Base-by-base conservation (phyloP, 2,888 invertebrate species). In the Microctonus hyperodae region DNA sequence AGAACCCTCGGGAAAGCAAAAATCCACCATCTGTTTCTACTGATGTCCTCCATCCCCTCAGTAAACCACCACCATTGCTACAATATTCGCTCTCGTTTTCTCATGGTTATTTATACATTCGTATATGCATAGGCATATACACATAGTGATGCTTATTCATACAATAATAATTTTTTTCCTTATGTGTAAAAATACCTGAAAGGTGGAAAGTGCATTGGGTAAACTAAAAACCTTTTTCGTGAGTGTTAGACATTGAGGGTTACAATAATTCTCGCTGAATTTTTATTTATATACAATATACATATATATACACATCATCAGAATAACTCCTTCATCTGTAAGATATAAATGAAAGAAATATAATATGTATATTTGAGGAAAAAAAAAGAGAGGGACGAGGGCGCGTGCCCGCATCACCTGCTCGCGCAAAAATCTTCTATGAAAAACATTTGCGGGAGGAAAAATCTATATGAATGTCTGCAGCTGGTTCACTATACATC, bases 401-500 rank as follows among this genome's bases (percentile, higher is more conserved):
- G 78, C 80, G 79, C 79, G 80, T 81, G 81, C 81, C 79, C 72
- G 73, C 75, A 78, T 76, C 79, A 79, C 78, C 81, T 80, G 81
- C 78, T n/a, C 59, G 1, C 55, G 57, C 35, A 68, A 67, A 69
- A 72, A 72, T 69, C 68, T 67, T n/a, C 62, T 10, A 16, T 57
- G 65, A 68, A 69, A 73, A 70, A 70, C 1, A 7, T 44, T 44
- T 9, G 69, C 71, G 62, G 60, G 48, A 22, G 56, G 65, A 63
- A 64, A 31, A 67, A 53, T 48, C 16, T 44, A 44, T 44, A 44
- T 44, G 9, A 44, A 44, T 44, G 16, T 3, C 37, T n/a, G 71
- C 73, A 73, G 72, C 73, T 73, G 72, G 67, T 57, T 28, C 3
- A n/a, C n/a, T n/a, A 28, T 51, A 40, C 51, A 35, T 35, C 48